Evolutionary conservation across 1,140 invertebrate genomes (phyloP).

Genomic region (Trissolcus basalis): DNA sequence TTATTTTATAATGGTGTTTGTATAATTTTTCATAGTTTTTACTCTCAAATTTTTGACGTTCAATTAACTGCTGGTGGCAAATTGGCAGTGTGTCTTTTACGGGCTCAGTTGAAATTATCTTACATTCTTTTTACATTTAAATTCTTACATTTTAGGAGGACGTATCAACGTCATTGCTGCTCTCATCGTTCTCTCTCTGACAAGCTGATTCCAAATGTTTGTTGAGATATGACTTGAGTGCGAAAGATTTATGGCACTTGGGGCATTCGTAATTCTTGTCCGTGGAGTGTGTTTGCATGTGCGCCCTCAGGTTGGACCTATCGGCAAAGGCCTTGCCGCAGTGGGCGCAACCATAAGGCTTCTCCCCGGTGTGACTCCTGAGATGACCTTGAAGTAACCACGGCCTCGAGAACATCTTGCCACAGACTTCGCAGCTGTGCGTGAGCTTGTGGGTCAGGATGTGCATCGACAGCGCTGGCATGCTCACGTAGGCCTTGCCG

Average conservation of each 20-base stretch:
- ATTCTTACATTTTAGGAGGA: slow-evolving; percentile 43
- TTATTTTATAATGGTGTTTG: too few species aligned
- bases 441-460: slow-evolving; percentile 93
- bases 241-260: slow-evolving; percentile 94
- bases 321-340: slow-evolving; percentile 99
- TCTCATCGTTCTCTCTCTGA: slow-evolving; percentile 75
- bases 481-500: slow-evolving; percentile 96
- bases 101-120: too few species aligned
- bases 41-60: too few species aligned
- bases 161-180: slow-evolving; percentile 64
- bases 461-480: slow-evolving; percentile 98
- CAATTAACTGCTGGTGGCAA: too few species aligned
- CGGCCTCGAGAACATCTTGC: slow-evolving; percentile 93
- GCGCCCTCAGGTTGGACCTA: slow-evolving; percentile 93
- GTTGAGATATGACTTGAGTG: slow-evolving; percentile 97
- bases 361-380: slow-evolving; percentile 97
- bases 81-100: too few species aligned
- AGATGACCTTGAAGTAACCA: slow-evolving; percentile 96
- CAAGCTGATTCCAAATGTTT: slow-evolving; percentile 97
- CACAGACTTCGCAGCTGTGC: slow-evolving; percentile 94
- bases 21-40: too few species aligned
- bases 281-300: slow-evolving; percentile 94
- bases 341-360: slow-evolving; percentile 97
- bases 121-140: too few species aligned
- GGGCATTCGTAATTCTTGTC: slow-evolving; percentile 94